Conservation (phyloP, 2,113 vertebrate genomes). For the Neolamprologus sp. region DNA sequence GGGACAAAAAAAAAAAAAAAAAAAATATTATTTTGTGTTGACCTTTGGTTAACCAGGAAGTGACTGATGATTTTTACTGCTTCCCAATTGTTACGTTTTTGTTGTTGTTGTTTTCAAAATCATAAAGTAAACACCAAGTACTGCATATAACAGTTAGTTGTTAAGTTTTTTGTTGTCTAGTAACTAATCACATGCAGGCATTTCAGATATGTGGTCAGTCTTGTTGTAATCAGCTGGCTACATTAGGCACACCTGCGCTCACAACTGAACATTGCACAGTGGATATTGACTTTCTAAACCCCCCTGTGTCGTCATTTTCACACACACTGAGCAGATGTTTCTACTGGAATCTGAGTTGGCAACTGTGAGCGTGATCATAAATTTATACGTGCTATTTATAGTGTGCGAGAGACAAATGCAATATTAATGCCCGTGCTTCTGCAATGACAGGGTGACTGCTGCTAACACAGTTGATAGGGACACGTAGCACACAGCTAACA, state of each 20-base stretch:
- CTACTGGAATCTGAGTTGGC: neutral
- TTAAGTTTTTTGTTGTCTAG: neutral
- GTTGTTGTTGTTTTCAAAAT: neutral
- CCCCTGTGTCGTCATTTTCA: neutral
- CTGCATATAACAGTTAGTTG: neutral
- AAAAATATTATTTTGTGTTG: neutral
- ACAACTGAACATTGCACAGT: neutral
- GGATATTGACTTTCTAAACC: neutral
- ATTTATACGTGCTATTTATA: conserved; percentile 42
- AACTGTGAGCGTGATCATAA: conserved; percentile 5
- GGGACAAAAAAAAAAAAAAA: neutral
- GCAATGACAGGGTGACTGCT: neutral
- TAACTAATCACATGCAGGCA: neutral
- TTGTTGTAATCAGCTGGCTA: neutral
- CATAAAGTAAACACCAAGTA: neutral
- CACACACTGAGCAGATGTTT: conserved; percentile 8
- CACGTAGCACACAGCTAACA: neutral
- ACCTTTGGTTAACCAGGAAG: neutral
- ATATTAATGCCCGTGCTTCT: neutral
- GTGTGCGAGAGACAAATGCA: neutral
- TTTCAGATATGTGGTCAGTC: neutral
- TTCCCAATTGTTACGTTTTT: neutral
- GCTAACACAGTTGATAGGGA: neutral
- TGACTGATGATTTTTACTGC: neutral
- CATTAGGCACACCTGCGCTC: neutral